Base-by-base conservation (phyloP, 2,888 invertebrate genomes). In the Parthenolecanium corni region DNA sequence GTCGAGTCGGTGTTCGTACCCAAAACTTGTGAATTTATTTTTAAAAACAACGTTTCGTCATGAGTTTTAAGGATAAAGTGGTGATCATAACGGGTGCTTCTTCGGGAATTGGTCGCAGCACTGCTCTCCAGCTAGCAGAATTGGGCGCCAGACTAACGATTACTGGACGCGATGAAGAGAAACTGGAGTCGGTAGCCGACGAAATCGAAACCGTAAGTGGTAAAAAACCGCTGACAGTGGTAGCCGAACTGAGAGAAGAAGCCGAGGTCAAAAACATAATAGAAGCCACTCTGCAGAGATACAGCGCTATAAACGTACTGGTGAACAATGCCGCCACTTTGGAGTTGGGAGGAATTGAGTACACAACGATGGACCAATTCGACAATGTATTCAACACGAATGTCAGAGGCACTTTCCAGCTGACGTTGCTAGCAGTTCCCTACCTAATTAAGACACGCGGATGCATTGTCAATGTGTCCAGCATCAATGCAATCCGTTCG, bases 381-480 rank as follows among this genome's bases (percentile, higher is more conserved):
- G 96, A 97, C 73, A 79, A 84, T 21, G 76, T 92, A 9, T 91
- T 97, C 82, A 87, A 89, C 70, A 82, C 86, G 1, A 97, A 97
- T 74, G 85, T 93, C 0, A 82, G 92, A 65, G 81, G 87, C 0
- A 78, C 88, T 18, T 88, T 86, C 71, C 82, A 87, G 65, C 73
- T 95, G 66, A 93, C 90, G 0, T 87, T 86, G 83, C 73, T 93
- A 54, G 88, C 92, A 2, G 86, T 89, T 0, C 94, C 95, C 0
- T 83, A 93, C 75, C 77, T 96, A 21, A 76, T 89, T 2, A 80
- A 84, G 74, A 80, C 83, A 0, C 86, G 89, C 74, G 93, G 93
- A 16, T 89, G 84, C 68, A 85, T 95, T 69, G 93, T 97, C 0
- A 97, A 96, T 73, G 88, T 97, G 0, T 96, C 95, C 1, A 94